A percentile compares a stretch with the other conserved stretches of the same genome.
phyloP scores from a whole-genome alignment of 2,888 invertebrate genomes.

The Leucophenga montana region DNA sequence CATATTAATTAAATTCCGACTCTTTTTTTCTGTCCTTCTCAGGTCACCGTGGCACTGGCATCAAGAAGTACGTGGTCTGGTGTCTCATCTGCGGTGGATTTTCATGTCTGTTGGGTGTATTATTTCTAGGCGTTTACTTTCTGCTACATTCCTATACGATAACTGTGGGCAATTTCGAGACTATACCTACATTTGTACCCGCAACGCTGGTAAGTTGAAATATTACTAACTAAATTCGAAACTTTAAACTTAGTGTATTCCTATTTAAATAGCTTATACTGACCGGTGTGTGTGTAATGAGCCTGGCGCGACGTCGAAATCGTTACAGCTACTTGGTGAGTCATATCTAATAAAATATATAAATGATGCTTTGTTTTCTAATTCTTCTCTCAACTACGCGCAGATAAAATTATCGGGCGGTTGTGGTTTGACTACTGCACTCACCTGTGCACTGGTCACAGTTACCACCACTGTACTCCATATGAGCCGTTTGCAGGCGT shows the following conservation, averaged over 20 bases:
- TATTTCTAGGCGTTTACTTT: slow-evolving; percentile 85
- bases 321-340: slow-evolving; percentile 92
- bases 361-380: not conserved
- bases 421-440: slow-evolving; percentile 88
- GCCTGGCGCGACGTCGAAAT: slow-evolving; percentile 86
- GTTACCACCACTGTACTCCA: slow-evolving; percentile 93
- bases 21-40: slow-evolving; percentile 34
- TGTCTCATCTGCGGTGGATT: slow-evolving; percentile 85
- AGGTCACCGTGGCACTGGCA: slow-evolving; percentile 73
- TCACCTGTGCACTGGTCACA: slow-evolving; percentile 87
- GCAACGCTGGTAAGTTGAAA: slow-evolving; percentile 85
- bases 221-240: slow-evolving; percentile 15
- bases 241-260: not conserved
- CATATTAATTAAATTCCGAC: not conserved
- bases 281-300: slow-evolving; percentile 90
- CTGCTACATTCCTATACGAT: slow-evolving; percentile 84
- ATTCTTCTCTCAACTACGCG: not conserved
- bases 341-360: not conserved
- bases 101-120: slow-evolving; percentile 81
- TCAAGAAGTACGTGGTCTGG: slow-evolving; percentile 83
- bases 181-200: slow-evolving; percentile 94
- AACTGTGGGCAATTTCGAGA: slow-evolving; percentile 86
- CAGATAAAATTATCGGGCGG: slow-evolving; percentile 92
- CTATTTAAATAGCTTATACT: slow-evolving; percentile 82
- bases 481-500: slow-evolving; percentile 89